phyloP scores from a whole-genome alignment of 2,797 vertebrate species.

The Poecilia wingei region DNA sequence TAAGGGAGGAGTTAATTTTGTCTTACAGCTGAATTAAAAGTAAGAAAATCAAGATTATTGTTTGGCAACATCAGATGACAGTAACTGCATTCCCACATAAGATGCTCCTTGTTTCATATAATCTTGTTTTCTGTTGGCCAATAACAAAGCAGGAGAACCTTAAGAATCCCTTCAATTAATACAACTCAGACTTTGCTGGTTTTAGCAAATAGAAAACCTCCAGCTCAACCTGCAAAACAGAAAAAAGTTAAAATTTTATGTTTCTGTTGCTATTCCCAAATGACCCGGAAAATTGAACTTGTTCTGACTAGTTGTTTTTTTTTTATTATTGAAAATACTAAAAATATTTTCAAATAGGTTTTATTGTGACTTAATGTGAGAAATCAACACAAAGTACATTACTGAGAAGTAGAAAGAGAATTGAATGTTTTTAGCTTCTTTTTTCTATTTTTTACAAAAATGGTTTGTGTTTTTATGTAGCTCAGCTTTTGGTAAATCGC shows the following conservation, averaged over 20 bases:
- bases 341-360: not conserved
- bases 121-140: not conserved
- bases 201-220: conserved; percentile 6
- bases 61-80: not conserved
- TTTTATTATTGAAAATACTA: not conserved
- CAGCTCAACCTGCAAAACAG: not conserved
- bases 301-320: not conserved
- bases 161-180: not conserved
- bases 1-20: conserved; percentile 31
- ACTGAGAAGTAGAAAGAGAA: not conserved
- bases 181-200: not conserved
- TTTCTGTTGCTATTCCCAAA: not conserved
- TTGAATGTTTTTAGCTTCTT: not conserved
- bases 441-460: no score
- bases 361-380: not conserved
- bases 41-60: conserved; percentile 10
- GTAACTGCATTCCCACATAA: not conserved
- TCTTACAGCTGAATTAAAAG: conserved; percentile 35
- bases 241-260: not conserved
- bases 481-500: no score
- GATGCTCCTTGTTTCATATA: not conserved
- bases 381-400: not conserved
- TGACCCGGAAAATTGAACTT: not conserved
- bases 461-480: not conserved
- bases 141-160: not conserved